phyloP scores from a whole-genome alignment of 2,888 invertebrate species.

The Oligia fasciuncula region DNA sequence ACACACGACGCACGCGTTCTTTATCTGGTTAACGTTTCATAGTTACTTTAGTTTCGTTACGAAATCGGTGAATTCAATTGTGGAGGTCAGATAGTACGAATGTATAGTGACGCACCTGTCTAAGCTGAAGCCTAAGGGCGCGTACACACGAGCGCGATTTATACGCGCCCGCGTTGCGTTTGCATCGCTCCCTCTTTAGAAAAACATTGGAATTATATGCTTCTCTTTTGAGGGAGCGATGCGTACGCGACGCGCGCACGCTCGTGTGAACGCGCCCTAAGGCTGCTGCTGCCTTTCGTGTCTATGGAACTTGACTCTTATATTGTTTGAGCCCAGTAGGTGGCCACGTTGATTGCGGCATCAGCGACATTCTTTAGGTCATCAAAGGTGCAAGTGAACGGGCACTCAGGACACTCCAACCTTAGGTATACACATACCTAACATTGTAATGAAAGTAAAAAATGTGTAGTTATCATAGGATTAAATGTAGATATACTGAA shows the following conservation, averaged over 20 bases:
- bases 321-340: not conserved
- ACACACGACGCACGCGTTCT: not conserved
- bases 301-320: not conserved
- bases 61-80: not conserved
- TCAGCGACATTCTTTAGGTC: not conserved
- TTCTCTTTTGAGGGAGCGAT: no score
- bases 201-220: no score
- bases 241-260: no score
- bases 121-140: not conserved
- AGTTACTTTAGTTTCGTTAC: slow-evolving; percentile 20
- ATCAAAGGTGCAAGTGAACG: not conserved
- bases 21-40: slow-evolving; percentile 18
- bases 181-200: no score
- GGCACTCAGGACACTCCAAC: no score
- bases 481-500: not conserved
- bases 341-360: not conserved
- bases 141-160: no score
- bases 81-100: not conserved
- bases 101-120: not conserved
- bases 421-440: not conserved
- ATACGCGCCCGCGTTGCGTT: no score
- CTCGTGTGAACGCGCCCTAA: not conserved
- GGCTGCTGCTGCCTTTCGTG: not conserved
- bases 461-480: not conserved
- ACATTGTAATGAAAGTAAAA: not conserved